Conservation (phyloP, 1,140 invertebrate genomes). For the Aphidius ervi region DNA sequence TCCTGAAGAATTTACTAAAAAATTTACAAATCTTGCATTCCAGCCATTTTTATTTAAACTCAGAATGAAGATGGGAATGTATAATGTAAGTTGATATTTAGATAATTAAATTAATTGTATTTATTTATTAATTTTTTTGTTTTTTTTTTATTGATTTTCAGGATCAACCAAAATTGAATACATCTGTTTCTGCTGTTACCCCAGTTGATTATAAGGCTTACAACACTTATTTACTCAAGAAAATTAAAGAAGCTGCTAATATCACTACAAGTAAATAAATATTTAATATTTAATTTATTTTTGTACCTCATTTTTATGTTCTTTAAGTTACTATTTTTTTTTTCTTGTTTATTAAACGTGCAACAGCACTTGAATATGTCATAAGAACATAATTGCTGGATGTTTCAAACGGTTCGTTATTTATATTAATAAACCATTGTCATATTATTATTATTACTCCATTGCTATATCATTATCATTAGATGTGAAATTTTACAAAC, state of each 20-base stretch:
- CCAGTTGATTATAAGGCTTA: conserved; percentile 75
- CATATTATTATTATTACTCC: no score
- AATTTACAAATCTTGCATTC: conserved; percentile 74
- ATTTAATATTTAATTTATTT: no score
- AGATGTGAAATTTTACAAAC: no score
- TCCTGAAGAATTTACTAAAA: conserved; percentile 55
- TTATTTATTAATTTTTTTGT: conserved; percentile 10
- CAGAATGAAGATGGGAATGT: conserved; percentile 83
- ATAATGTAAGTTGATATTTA: conserved; percentile 65
- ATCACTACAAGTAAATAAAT: conserved; percentile 34
- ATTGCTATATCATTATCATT: no score
- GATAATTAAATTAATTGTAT: conserved; percentile 17
- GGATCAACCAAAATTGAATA: conserved; percentile 82
- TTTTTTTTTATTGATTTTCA: conserved; percentile 37
- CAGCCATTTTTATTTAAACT: conserved; percentile 77
- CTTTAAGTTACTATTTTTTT: no score
- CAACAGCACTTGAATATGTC: no score
- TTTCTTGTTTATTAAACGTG: no score
- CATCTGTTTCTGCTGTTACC: conserved; percentile 62
- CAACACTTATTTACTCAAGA: conserved; percentile 64
- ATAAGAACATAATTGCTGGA: no score
- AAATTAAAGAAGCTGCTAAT: conserved; percentile 60
- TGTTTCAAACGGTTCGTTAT: no score
- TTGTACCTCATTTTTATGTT: no score
- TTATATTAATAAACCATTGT: no score